phyloP scores from a whole-genome alignment of 2,113 vertebrate genomes.

The Helogale parvula region DNA sequence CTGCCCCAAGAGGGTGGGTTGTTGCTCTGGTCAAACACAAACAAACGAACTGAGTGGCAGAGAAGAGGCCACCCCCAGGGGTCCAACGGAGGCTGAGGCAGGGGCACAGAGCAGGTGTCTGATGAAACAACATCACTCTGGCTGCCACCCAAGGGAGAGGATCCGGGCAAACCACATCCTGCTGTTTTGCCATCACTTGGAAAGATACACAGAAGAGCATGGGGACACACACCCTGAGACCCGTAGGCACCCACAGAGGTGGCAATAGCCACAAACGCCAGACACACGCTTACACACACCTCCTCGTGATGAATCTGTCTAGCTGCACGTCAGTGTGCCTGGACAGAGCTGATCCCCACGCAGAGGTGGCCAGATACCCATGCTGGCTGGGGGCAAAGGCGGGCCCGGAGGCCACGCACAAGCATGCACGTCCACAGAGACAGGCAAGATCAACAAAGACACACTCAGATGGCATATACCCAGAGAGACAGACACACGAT shows the following conservation, averaged over 20 bases:
- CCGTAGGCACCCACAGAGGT: neutral
- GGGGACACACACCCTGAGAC: neutral
- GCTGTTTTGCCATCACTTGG: neutral
- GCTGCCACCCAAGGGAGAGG: neutral
- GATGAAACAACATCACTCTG: conserved; percentile 1
- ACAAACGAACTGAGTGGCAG: neutral
- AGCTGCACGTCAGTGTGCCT: neutral
- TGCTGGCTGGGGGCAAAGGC: neutral
- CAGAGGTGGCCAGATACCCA: neutral
- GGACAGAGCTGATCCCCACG: neutral
- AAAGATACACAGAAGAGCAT: neutral
- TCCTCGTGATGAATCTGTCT: neutral
- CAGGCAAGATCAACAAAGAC: neutral
- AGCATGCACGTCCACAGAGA: neutral
- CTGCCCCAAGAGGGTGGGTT: neutral
- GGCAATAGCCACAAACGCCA: neutral
- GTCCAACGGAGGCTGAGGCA: neutral
- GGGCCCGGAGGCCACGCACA: neutral
- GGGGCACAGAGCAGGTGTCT: neutral
- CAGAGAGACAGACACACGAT: neutral
- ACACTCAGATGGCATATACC: neutral
- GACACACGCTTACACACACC: neutral
- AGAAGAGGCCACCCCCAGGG: neutral
- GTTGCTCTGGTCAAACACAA: neutral
- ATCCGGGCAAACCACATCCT: neutral